These are phyloP conservation scores for Metacarcinus magister DNA, from an alignment of 2,888 invertebrate genomes.

Conservation along the genomic window DNA sequence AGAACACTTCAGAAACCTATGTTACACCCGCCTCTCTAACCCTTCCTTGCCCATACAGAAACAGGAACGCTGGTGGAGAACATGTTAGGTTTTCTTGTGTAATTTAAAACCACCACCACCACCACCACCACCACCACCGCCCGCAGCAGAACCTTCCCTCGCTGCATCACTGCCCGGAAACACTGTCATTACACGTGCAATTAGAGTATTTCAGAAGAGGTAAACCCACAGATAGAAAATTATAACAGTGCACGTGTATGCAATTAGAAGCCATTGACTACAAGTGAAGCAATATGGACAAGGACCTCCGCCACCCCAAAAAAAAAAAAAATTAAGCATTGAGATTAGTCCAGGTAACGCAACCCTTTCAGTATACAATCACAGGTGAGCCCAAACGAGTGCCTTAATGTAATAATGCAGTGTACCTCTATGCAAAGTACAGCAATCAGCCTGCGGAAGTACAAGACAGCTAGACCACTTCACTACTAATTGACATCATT, in stretches of 20 bases:
- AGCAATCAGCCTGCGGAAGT: not conserved
- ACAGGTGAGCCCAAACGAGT: not conserved
- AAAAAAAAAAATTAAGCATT: not conserved
- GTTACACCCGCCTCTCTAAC: too few species aligned
- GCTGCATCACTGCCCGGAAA: not conserved
- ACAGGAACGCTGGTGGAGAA: too few species aligned
- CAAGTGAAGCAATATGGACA: not conserved
- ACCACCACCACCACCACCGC: not conserved
- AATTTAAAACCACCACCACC: not conserved
- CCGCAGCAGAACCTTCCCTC: not conserved
- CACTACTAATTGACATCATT: not conserved
- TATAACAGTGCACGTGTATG: not conserved
- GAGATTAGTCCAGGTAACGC: too few species aligned
- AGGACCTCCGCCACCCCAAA: not conserved
- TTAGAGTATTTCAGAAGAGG: slow-evolving; percentile 14
- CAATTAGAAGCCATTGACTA: not conserved
- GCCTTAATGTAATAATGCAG: slow-evolving; percentile 8
- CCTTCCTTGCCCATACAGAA: too few species aligned
- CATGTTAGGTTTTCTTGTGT: too few species aligned
- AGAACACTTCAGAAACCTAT: too few species aligned
- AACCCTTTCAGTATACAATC: not conserved
- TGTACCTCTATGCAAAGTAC: not conserved
- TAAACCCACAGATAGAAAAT: not conserved
- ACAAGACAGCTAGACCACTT: not conserved
- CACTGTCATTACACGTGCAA: not conserved